A percentile compares a stretch with the other conserved stretches of the same genome.
These are phyloP conservation scores for Aix galericulata DNA, from an alignment of 2,113 vertebrate species.

Conservation along the genomic window DNA sequence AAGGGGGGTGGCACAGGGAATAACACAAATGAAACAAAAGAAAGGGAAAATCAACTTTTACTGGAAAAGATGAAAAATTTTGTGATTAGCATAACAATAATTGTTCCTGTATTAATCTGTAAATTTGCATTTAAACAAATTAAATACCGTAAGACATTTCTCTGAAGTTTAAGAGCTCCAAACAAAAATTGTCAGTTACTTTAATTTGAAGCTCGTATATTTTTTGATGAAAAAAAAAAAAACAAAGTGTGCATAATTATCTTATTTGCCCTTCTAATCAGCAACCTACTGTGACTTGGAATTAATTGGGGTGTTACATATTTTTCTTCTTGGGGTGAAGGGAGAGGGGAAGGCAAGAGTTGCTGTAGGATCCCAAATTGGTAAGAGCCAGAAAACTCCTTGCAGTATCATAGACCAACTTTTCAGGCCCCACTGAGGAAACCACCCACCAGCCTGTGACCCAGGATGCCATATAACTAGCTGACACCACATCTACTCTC, in stretches of 20 bases:
- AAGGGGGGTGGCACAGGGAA: not conserved
- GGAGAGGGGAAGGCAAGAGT: not conserved
- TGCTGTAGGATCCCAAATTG: not conserved
- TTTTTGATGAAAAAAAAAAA: not conserved
- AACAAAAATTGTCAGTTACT: not conserved
- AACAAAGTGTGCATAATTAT: not conserved
- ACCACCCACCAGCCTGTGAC: no score
- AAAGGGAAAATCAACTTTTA: not conserved
- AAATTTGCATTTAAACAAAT: constrained; percentile 19
- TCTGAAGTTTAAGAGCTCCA: not conserved
- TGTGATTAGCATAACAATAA: not conserved
- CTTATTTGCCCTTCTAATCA: not conserved
- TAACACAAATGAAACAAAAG: not conserved
- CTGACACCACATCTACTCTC: fast-evolving
- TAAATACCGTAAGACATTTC: not conserved
- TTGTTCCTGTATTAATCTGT: not conserved
- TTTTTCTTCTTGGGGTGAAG: not conserved
- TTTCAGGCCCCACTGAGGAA: not conserved
- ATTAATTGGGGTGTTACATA: not conserved
- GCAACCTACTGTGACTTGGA: not conserved
- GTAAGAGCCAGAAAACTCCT: not conserved
- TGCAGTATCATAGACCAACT: not conserved
- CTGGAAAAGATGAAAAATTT: constrained; percentile 10
- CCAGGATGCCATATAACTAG: not conserved
- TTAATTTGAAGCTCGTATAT: not conserved